Evolutionary conservation across 2,888 invertebrate genomes (phyloP).

Genomic region (Phytoseiulus persimilis): DNA sequence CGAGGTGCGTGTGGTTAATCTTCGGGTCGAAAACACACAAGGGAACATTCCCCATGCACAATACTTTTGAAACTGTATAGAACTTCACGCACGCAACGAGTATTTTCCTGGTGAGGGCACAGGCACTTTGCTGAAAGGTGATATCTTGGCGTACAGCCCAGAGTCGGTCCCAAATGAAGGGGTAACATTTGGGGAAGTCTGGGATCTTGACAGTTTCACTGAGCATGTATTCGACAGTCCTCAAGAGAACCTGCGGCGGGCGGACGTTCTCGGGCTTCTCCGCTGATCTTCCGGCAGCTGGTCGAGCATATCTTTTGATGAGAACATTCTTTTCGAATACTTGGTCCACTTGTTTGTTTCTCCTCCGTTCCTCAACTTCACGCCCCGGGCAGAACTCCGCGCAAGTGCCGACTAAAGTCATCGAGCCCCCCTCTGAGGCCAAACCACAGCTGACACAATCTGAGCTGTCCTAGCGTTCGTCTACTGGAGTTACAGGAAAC

Average conservation of each 20-base stretch:
- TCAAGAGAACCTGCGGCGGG: neutral
- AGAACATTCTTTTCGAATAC: neutral
- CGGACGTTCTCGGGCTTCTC: slow-evolving; percentile 26
- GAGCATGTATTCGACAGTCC: neutral
- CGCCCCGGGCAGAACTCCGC: neutral
- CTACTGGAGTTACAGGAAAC: no score
- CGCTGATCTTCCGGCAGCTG: slow-evolving; percentile 18
- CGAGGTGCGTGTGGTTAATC: neutral
- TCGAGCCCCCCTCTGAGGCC: neutral
- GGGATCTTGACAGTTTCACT: neutral
- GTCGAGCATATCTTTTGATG: slow-evolving; percentile 16
- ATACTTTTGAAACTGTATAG: neutral
- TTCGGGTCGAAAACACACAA: neutral
- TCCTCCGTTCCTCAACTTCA: neutral
- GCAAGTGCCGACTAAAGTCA: neutral
- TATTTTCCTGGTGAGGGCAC: neutral
- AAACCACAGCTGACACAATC: no score
- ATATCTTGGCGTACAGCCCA: slow-evolving; percentile 24
- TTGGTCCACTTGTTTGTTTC: neutral
- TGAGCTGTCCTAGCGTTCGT: no score
- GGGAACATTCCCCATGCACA: neutral
- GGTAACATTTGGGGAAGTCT: neutral
- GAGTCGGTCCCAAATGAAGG: slow-evolving; percentile 13
- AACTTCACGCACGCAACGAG: slow-evolving; percentile 6
- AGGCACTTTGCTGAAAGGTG: slow-evolving; percentile 11